A percentile compares a stretch with the other conserved stretches of the same genome.
Conservation (phyloP, 2,113 vertebrate species). For the Lycocorax pyrrhopterus region DNA sequence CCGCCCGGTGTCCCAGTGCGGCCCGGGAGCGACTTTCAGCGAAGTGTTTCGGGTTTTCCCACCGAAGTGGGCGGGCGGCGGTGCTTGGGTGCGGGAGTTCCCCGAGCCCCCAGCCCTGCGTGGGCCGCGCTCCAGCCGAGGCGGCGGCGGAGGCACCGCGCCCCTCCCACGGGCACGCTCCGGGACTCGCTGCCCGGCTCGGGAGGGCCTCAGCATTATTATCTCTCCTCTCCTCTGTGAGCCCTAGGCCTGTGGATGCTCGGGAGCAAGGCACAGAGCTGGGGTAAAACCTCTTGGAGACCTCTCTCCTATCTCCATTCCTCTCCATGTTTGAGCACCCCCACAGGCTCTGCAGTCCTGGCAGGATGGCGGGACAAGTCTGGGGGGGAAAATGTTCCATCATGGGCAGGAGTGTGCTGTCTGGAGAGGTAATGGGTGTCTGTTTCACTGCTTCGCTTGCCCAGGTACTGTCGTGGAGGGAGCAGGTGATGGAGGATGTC, state of each 20-base stretch:
- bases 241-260: neutral
- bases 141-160: neutral
- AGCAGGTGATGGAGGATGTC: neutral
- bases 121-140: neutral
- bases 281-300: neutral
- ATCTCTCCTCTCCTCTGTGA: neutral
- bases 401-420: neutral
- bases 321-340: neutral
- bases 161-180: neutral
- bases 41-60: neutral
- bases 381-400: neutral
- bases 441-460: fast-evolving
- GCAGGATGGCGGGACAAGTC: neutral
- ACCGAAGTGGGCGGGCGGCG: neutral
- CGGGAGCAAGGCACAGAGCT: neutral
- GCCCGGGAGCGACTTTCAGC: neutral
- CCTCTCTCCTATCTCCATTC: neutral
- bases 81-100: neutral
- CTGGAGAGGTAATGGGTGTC: neutral
- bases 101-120: neutral
- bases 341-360: fast-evolving
- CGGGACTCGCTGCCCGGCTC: fast-evolving
- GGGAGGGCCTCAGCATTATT: neutral
- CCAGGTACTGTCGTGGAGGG: neutral
- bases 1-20: neutral